Conservation (phyloP, 2,888 invertebrate genomes). For the Itoplectis maculator region DNA sequence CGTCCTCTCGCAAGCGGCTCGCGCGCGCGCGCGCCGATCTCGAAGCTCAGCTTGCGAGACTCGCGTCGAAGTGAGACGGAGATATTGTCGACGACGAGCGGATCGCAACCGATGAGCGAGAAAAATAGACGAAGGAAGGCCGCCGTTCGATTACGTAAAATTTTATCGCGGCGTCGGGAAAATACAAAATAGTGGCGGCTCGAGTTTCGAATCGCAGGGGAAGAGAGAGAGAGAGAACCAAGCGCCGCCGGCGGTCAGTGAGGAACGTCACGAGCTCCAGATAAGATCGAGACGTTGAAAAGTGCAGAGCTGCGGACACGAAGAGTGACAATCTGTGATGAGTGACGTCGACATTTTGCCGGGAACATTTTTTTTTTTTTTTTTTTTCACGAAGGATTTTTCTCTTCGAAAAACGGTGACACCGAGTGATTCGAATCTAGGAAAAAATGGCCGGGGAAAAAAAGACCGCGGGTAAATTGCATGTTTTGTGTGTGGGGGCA, state of each 20-base stretch:
- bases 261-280: constrained; percentile 21
- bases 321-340: too few relatives aligned
- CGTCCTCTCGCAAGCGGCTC: constrained; percentile 71
- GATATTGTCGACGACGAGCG: too few relatives aligned
- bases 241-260: constrained; percentile 41
- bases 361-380: too few relatives aligned
- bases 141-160: constrained; percentile 79
- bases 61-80: constrained; percentile 48
- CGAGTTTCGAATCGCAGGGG: constrained; percentile 25
- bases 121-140: constrained; percentile 69
- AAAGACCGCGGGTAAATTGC: too few relatives aligned
- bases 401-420: neutral
- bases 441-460: too few relatives aligned
- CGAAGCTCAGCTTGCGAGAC: constrained; percentile 8
- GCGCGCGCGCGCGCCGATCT: constrained; percentile 10
- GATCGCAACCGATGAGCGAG: constrained; percentile 56
- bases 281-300: constrained; percentile 23
- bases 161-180: constrained; percentile 29
- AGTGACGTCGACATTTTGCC: neutral
- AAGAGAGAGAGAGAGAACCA: constrained; percentile 11
- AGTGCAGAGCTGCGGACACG: constrained; percentile 3
- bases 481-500: too few relatives aligned
- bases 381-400: too few relatives aligned
- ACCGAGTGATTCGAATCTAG: neutral
- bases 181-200: neutral